Percentiles rank a stretch among this genome's conserved stretches.
Evolutionary conservation across 2,888 invertebrate species (phyloP).

Genomic region (Perizoma flavofasciatum): DNA sequence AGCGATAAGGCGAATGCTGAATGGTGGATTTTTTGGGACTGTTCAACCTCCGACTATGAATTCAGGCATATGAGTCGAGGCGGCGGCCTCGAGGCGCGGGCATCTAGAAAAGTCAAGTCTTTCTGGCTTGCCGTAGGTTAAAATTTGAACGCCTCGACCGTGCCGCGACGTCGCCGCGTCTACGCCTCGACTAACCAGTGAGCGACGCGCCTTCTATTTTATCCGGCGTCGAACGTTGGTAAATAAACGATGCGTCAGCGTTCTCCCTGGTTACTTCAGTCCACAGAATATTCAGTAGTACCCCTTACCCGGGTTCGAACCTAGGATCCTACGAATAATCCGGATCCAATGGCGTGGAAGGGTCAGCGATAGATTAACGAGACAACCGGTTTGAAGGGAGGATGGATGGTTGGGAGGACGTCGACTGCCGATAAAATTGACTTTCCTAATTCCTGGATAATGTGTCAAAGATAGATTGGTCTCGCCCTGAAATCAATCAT

Average conservation of each 20-base stretch:
- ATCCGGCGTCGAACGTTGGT: constrained; percentile 20
- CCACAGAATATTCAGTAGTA: constrained; percentile 9
- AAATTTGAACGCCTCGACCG: too few species aligned
- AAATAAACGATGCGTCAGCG: constrained; percentile 32
- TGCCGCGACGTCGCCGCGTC: too few species aligned
- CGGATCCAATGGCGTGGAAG: constrained; percentile 59
- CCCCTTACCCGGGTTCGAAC: constrained; percentile 8
- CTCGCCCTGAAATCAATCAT: constrained; percentile 5
- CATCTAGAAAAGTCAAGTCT: too few species aligned
- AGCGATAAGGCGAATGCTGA: too few species aligned
- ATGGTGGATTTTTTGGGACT: too few species aligned
- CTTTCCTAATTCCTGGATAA: constrained; percentile 12
- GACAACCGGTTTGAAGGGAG: constrained; percentile 29
- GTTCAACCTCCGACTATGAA: too few species aligned
- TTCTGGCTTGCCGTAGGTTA: too few species aligned
- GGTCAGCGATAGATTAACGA: constrained; percentile 62
- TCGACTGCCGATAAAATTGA: constrained; percentile 15
- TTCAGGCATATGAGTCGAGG: too few species aligned
- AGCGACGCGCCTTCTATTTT: too few species aligned
- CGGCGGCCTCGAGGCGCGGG: too few species aligned
- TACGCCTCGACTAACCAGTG: too few species aligned
- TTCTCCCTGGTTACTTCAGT: constrained; percentile 14
- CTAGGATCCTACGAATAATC: constrained; percentile 42
- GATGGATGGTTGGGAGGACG: constrained; percentile 8
- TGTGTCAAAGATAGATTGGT: constrained; percentile 2